Evolutionary conservation across 2,888 invertebrate species (phyloP), one percentile per base, ranked within the genome.

Genomic region (Folsomia manolachei): DNA sequence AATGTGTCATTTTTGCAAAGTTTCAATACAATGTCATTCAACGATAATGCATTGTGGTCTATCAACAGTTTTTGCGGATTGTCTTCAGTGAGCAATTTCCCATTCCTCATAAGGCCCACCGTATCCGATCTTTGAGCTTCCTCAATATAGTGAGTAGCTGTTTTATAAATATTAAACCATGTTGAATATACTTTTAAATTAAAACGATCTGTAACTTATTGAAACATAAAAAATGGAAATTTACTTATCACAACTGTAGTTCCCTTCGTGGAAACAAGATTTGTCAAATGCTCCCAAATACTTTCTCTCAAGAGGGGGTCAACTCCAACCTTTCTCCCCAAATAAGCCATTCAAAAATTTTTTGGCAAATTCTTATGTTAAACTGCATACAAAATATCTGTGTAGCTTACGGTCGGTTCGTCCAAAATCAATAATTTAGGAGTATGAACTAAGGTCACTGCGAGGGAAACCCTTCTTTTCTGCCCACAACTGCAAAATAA

Each of bases 221-320:
- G n/a, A n/a, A n/a, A n/a, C n/a, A n/a, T n/a, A n/a, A n/a, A n/a
- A n/a, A n/a, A n/a, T n/a, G n/a, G n/a, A n/a, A n/a, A n/a, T 4
- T 39, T 39, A 39, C 39, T 39, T 56, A 61, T 93, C 72, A 96
- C 94, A 81, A 96, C 95, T 25, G 95, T 95, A 84, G 94, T 95
- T 84, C 92, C 91, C 61, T 93, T 92, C 76, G 91, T 91, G 85
- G 91, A 91, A 81, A 94, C 93, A 82, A 96, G 93, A 82, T 93
- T 90, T 72, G 95, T 91, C 83, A 96, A 86, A 83, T 96, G 94
- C 81, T 92, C 93, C 96, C 95, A 96, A 84, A 96, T 56, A n/a
- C 56, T 56, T n/a, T 93, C 93, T 23, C 94, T 87, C 65, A 96
- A 88, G 77, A 93, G 86, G 0, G 95, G 95, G 86, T 95, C 95